These are phyloP conservation scores for Aphodius granarius DNA, from an alignment of 2,888 invertebrate species.

Conservation along the genomic window DNA sequence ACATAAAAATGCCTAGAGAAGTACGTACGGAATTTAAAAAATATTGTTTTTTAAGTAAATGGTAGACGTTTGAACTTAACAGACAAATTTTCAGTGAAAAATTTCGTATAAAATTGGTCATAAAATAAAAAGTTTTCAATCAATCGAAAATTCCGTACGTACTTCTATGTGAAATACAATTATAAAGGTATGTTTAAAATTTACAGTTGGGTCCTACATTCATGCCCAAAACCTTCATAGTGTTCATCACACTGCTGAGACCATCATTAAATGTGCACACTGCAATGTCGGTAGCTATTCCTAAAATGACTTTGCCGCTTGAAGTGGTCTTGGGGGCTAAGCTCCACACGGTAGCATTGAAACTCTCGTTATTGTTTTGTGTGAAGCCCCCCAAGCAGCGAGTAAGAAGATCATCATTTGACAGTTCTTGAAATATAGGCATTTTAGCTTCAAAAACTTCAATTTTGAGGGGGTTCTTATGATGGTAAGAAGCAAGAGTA, in stretches of 20 bases:
- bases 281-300: conserved; percentile 18
- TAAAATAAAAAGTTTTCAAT: no score
- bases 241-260: conserved; percentile 13
- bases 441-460: conserved; percentile 22
- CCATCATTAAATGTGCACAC: conserved; percentile 22
- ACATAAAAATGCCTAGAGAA: no score
- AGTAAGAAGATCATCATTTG: conserved; percentile 22
- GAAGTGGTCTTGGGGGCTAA: conserved; percentile 1
- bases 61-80: no score
- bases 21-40: no score
- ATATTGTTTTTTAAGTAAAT: no score
- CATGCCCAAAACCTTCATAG: conserved; percentile 20
- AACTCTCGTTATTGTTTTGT: conserved; percentile 16
- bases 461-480: neutral
- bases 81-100: no score
- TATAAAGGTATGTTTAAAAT: neutral
- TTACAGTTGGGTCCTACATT: conserved; percentile 11
- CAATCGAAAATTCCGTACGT: conserved; percentile 5
- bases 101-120: no score
- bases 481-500: conserved; percentile 1
- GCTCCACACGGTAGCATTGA: conserved; percentile 22
- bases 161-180: neutral
- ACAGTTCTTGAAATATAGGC: conserved; percentile 28
- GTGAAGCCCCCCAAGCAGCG: conserved; percentile 22
- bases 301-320: conserved; percentile 17